Base-by-base conservation (phyloP, 1,140 invertebrate genomes). In the Wasmannia auropunctata region DNA sequence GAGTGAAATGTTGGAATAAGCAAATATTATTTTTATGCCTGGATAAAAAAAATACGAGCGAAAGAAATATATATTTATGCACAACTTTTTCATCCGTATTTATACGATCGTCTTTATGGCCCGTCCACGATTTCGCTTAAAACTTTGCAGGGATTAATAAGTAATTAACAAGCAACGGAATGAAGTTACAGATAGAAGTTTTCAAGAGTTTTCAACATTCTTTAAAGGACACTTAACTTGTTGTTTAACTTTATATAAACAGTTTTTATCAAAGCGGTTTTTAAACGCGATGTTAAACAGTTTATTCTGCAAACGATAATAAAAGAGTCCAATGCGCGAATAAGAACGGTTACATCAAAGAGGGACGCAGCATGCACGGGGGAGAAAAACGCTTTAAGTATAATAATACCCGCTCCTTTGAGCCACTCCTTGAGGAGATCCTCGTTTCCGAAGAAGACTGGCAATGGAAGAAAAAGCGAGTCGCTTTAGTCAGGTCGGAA, bases 391-490 rank as follows among this genome's bases (percentile, higher is more conserved):
- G 72, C 34, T 87, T 67, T 87, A 87, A 74, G 69, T 89, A n/a
- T n/a, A 87, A 88, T 94, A 95, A 87, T 94, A 95, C 94, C 94
- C 90, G 94, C 93, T 91, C 93, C 94, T 90, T 93, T 93, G 43
- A 95, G 92, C 94, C 94, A 95, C 85, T 95, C 93, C 86, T 93
- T 94, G 60, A 95, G 92, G 86, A 94, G 92, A 72, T 94, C 93
- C 92, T 93, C 91, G 83, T 94, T 94, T 37, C 94, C 94, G 89
- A 95, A 94, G 91, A 94, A 94, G 49, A 95, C 93, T 95, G 81
- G 74, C 85, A 88, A 90, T 89, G 60, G 62, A 72, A 81, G 34
- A 70, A 60, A 84, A 88, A 88, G 77, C 69, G 69, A 77, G 34
- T 86, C 40, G 81, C 43, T 83, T 89, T 89, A 89, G 87, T 58